Base-by-base conservation (phyloP, 2,113 vertebrate species). In the Labeo catla region DNA sequence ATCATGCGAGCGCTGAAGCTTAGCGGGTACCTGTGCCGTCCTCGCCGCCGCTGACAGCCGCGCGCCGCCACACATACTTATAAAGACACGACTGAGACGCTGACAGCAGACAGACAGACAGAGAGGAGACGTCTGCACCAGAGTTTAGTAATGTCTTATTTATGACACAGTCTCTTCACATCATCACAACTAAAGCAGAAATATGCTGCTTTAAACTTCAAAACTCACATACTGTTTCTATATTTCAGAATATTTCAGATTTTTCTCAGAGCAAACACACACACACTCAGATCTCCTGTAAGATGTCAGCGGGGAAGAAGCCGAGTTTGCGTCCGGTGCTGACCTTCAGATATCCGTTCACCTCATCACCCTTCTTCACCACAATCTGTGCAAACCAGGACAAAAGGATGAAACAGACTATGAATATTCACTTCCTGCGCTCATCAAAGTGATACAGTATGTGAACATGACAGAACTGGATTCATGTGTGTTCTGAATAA, bases 241-340 rank as follows among this genome's bases (percentile, higher is more conserved):
- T 39, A 39, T 39, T 39, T 39, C 4, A 39, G 39, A 39, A 39
- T 39, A 39, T 39, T 3, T 5, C 3, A 4, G 39, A 39, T 39
- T 39, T 39, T 39, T 39, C 39, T 39, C 39, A 39, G 5, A 39
- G 39, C 39, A 39, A 39, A 39, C 57, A 52, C 36, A 54, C 49
- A 74, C 76, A 66, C 76, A 66, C 21, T 81, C 68, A 87, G 21
- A 98, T 97, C 91, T 98, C 97, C 91, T 97, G 93, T 87, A 98
- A 93, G 89, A 98, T 96, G 93, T 98, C 94, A 16, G 95, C 91
- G 0, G 97, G 96, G 88, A 98, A 98, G 90, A 98, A 97, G 88
- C 97, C 97, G 91, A 98, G 94, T 91, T 98, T 99, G 86, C 97
- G 96, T 87, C 97, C 97, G 0, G 97, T 98, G 96, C 95, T 97